These are phyloP conservation scores for Sarcophaga peregrina DNA, from an alignment of 1,140 invertebrate genomes.

Conservation along the genomic window DNA sequence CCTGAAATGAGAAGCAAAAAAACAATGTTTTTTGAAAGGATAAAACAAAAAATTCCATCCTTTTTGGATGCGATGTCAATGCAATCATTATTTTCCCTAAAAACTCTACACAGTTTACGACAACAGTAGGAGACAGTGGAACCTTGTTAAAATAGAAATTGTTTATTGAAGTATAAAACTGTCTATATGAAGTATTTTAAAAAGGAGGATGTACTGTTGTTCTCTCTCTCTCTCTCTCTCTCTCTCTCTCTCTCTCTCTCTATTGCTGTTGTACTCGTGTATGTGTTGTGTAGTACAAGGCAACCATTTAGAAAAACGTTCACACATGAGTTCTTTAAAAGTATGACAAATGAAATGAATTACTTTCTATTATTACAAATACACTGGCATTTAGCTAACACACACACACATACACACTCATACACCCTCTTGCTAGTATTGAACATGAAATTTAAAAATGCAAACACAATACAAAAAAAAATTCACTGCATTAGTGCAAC, in stretches of 20 bases:
- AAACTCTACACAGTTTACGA: neutral
- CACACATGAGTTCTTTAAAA: neutral
- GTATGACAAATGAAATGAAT: slow-evolving; percentile 9
- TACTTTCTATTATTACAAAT: neutral
- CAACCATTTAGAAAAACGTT: slow-evolving; percentile 11
- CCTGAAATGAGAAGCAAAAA: neutral
- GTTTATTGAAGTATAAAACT: no score
- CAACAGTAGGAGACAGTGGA: no score
- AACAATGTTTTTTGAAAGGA: no score
- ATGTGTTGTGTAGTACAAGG: neutral
- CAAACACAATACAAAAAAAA: no score
- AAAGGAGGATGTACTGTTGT: no score
- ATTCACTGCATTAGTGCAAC: no score
- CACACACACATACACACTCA: neutral
- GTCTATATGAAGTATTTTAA: no score
- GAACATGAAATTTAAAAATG: no score
- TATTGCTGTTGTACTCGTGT: neutral
- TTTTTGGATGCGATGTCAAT: neutral
- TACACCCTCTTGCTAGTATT: no score
- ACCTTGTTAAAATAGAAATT: no score
- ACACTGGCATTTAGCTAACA: no score
- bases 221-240: no score
- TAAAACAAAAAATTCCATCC: neutral
- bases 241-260: neutral
- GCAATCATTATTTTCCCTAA: neutral